Conservation (phyloP, 2,113 vertebrate species). For the Setophaga kirtlandii region DNA sequence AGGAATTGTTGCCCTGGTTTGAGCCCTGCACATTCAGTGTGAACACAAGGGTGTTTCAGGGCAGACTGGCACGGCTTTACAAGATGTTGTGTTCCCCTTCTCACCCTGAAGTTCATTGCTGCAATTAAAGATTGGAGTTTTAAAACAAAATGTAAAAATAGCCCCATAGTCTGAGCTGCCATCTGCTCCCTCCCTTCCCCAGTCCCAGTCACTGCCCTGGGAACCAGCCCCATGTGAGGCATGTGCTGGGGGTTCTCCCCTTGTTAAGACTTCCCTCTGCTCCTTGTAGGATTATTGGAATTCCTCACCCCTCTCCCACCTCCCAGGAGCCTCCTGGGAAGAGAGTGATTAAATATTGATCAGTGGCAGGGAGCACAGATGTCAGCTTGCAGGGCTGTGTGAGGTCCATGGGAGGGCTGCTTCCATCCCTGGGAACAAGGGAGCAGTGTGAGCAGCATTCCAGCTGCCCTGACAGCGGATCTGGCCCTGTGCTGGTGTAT, state of each 20-base stretch:
- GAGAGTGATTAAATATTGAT: background rate
- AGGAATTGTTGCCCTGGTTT: background rate
- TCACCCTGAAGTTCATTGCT: background rate
- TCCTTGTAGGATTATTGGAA: background rate
- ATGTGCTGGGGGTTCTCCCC: background rate
- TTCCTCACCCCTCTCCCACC: conserved; percentile 57
- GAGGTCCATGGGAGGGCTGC: background rate
- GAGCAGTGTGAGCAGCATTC: background rate
- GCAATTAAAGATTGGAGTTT: background rate
- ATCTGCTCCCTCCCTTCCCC: background rate
- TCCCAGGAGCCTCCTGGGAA: background rate
- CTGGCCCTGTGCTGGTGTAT: background rate
- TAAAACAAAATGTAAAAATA: background rate
- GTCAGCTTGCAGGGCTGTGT: background rate
- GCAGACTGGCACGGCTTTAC: background rate
- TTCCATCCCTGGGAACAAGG: background rate
- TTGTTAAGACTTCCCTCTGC: background rate
- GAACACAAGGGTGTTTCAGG: background rate
- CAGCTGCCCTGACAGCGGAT: accelerated
- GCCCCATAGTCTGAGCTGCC: background rate
- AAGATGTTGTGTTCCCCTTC: background rate
- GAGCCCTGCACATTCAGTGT: background rate
- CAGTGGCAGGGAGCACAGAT: background rate
- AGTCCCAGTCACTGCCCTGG: background rate
- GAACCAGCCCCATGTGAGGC: accelerated